Base-by-base conservation (phyloP, 1,140 invertebrate genomes). In the Whitmania pigra region DNA sequence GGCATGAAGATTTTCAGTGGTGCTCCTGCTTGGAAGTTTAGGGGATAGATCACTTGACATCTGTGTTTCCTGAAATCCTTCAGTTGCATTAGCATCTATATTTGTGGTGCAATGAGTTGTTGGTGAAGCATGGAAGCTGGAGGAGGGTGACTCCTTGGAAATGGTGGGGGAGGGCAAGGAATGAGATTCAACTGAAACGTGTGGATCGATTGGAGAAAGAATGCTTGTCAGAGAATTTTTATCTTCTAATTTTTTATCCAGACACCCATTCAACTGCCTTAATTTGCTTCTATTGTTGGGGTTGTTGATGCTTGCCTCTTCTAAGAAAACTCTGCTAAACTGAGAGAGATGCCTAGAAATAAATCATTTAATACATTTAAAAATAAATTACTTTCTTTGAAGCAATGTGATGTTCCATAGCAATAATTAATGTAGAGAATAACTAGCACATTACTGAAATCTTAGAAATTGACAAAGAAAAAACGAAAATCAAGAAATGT, bases 291-390 rank as follows among this genome's bases (percentile, higher is more conserved):
- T 29, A 29, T 68, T 31, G 67, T n/a, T 49, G 53, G 20, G 40
- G 43, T 53, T 49, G 25, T 49, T 53, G 31, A 18, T 53, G 7
- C 18, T 25, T 53, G 20, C 53, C 25, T 70, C 69, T 53, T 70
- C 36, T 18, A 70, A 53, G 43, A 70, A 70, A 5, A 70, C 69
- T 70, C 53, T 70, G 29, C 69, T 70, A 53, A 70, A 70, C 25
- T 70, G 69, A n/a, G 31, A 53, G n/a, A 70, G 53, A 53, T 70
- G 69, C 7, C 69, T 70, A 22, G 18, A 70, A 25, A 68, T 49
- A 49, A 17, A 49, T 49, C 9, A 49, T 49, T 15, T 49, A n/a
- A n/a, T n/a, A n/a, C n/a, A n/a, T n/a, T n/a, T n/a, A n/a, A n/a
- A n/a, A n/a, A n/a, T n/a, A n/a, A n/a, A n/a, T n/a, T n/a, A n/a